Conservation (phyloP, 2,113 vertebrate genomes). For the Pteropus alecto region DNA sequence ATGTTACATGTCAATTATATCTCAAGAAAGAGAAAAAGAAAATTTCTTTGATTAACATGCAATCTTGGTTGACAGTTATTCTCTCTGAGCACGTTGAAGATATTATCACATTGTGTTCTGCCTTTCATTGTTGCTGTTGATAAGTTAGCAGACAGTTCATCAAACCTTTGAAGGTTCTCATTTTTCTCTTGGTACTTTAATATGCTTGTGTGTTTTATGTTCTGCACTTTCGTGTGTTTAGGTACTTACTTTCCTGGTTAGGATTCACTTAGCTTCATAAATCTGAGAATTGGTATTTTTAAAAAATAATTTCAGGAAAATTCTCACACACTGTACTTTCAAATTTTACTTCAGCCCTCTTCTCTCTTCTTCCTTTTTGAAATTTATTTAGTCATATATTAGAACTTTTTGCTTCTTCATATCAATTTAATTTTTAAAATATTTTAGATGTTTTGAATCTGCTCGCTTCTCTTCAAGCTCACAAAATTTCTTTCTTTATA, state of each 20-base stretch:
- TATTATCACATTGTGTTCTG: neutral
- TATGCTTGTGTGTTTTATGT: neutral
- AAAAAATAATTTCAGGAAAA: slow-evolving; percentile 22
- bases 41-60: slow-evolving; percentile 8
- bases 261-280: neutral
- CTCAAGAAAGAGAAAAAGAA: neutral
- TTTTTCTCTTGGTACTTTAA: slow-evolving; percentile 28
- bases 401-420: neutral
- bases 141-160: neutral
- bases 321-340: neutral
- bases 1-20: neutral
- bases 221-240: neutral
- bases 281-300: neutral
- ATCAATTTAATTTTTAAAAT: neutral
- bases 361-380: neutral
- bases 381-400: neutral
- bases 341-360: neutral
- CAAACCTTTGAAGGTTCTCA: neutral
- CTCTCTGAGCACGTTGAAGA: neutral
- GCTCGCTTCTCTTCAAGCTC: neutral
- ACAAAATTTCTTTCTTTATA: neutral
- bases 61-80: neutral
- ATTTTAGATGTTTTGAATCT: neutral
- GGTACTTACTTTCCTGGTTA: slow-evolving; percentile 8
- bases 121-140: neutral